Conservation (phyloP, 2,113 vertebrate species). For the Pogonocichla stellata region DNA sequence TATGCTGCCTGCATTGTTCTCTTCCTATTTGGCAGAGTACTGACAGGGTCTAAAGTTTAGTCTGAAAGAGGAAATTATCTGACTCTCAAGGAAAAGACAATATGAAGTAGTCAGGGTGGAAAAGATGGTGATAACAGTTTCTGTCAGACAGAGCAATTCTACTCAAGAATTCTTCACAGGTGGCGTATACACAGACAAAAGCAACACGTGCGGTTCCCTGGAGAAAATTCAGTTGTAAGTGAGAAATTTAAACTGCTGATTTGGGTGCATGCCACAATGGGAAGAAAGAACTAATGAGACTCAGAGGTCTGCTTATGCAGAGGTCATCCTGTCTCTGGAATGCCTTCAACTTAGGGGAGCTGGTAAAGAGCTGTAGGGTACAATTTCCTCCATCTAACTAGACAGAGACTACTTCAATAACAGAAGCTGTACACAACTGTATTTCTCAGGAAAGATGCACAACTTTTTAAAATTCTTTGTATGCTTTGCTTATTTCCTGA, state of each 20-base stretch:
- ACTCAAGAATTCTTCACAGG: background rate
- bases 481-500: background rate
- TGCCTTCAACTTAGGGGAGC: background rate
- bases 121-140: background rate
- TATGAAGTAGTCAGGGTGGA: background rate
- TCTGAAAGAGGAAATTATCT: background rate
- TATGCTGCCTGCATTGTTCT: background rate
- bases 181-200: background rate
- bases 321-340: background rate
- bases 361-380: background rate
- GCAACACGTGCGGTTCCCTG: background rate
- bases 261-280: background rate
- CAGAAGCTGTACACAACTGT: background rate
- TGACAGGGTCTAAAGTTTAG: background rate
- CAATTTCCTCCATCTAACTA: background rate
- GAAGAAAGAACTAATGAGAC: background rate
- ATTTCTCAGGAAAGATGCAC: background rate
- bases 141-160: background rate
- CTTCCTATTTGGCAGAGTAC: background rate
- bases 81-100: background rate
- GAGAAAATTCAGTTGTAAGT: background rate
- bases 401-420: background rate
- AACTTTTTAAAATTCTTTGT: background rate
- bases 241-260: background rate
- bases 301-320: background rate